Percentiles rank a stretch among this genome's conserved stretches.
Conservation (phyloP, 2,113 vertebrate genomes). For the Candoia aspera region DNA sequence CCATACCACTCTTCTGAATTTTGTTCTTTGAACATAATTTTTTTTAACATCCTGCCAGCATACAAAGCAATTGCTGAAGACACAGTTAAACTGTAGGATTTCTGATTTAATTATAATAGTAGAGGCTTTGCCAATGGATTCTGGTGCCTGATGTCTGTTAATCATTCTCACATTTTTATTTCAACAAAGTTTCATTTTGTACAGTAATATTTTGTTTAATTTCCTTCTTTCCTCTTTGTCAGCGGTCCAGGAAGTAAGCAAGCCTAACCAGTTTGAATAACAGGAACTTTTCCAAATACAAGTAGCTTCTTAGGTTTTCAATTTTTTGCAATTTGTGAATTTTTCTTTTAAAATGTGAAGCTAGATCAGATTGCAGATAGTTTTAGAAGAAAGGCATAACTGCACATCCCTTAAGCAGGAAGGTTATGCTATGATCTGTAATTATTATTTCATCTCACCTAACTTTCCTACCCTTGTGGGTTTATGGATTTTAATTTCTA, state of each 20-base stretch:
- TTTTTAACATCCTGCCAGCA: constrained; percentile 29
- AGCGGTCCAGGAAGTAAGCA: background rate
- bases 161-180: background rate
- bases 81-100: constrained; percentile 18
- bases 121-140: fast-evolving
- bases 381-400: background rate
- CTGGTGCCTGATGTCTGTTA: background rate
- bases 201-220: background rate
- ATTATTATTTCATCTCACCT: background rate
- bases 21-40: constrained; percentile 24
- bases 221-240: background rate
- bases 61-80: background rate
- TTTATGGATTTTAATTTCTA: background rate
- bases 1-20: background rate
- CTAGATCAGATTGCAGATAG: background rate
- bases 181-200: background rate
- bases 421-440: background rate
- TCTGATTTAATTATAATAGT: background rate
- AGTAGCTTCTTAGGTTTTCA: background rate
- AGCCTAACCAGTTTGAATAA: background rate
- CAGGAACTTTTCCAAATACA: background rate
- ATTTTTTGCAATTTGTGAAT: background rate
- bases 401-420: background rate
- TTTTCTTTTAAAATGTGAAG: background rate
- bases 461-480: background rate